Evolutionary conservation across 1,140 invertebrate species (phyloP), one percentile per base, ranked within the genome.

Genomic region (Lepidurus packardi): DNA sequence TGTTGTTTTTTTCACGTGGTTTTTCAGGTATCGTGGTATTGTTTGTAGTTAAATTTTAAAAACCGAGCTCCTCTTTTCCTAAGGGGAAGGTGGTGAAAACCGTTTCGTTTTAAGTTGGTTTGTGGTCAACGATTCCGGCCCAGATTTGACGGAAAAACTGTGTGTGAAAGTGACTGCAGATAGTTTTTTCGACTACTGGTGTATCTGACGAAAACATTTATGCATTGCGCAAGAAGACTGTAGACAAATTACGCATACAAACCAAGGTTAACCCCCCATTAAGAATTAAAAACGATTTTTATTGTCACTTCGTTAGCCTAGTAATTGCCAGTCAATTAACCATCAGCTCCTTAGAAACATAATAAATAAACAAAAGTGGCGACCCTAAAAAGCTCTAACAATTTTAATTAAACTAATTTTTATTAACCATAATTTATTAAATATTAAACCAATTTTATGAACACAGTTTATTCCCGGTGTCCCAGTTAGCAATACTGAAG

Each of bases 11-110:
- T 65, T 65, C 13, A 65, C 53, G 53, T 65, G 53, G 53, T 65
- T 65, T 65, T 65, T 65, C 53, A 65, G 53, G 53, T 65, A 65
- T 65, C n/a, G 53, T 65, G 53, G 53, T 65, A 21, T 65, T 65
- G 53, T 65, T 65, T 65, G 53, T 65, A 65, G 53, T n/a, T 65
- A 65, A 9, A 65, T 65, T 65, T 65, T 65, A 65, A 65, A 65
- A 13, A 65, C 53, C 53, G 21, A 13, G 21, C 21, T 65, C 53
- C 53, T 21, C 53, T 21, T 65, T 65, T 65, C 21, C 53, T 65
- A 16, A 65, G 53, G 53, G 53, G 53, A 11, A 21, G 13, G 53
- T n/a, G 21, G 21, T 65, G 53, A 65, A 21, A 65, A 65, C 53
- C 53, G 21, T 65, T 65, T 47, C 21, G 53, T 65, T 21, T 7